Base-by-base conservation (phyloP, 2,113 vertebrate species). In the Podarcis muralis region DNA sequence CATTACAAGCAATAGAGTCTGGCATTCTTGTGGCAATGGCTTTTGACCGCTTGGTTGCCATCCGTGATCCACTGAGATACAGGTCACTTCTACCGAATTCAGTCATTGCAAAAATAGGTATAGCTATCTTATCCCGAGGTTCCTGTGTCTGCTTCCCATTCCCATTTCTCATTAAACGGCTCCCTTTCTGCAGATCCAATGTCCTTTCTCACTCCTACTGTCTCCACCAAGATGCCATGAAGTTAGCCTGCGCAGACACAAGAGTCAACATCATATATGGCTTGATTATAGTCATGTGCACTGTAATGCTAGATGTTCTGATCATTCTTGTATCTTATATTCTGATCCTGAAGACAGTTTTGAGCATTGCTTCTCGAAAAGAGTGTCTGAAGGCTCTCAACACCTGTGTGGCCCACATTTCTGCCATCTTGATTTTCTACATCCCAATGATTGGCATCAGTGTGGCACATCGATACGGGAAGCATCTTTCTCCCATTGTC, bases 141-240 rank as follows among this genome's bases (percentile, higher is more conserved):
- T 3, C 87, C 77, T 25, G 90, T 22, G 16, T 92, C 35, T 16
- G 85, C 35, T 12, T 92, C 11, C 88, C 91, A 35, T 81, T 89
- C 8, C 88, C 93, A 66, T 81, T 95, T 9, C n/a, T n/a, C n/a
- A n/a, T n/a, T n/a, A n/a, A n/a, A n/a, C n/a, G n/a, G n/a, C n/a
- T n/a, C n/a, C n/a, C 3, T 37, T 93, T 88, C 68, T 95, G 85
- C 76, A 62, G 86, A 16, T 88, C 90, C 75, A 93, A 65, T 8
- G 18, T 81, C 5, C 85, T 94, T 27, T 90, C 93, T 6, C 93
- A 92, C 30, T 88, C 88, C 35, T 94, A 86, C 22, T 92, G 93
- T 15, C 91, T 93, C 18, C 92, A 93, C 30, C 90, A 91, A 3
- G 93, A 93, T 37, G 11, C 92, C 11, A 93, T 95, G 88, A 91